Evolutionary conservation across 2,888 invertebrate species (phyloP).

Genomic region (Arge pagana): DNA sequence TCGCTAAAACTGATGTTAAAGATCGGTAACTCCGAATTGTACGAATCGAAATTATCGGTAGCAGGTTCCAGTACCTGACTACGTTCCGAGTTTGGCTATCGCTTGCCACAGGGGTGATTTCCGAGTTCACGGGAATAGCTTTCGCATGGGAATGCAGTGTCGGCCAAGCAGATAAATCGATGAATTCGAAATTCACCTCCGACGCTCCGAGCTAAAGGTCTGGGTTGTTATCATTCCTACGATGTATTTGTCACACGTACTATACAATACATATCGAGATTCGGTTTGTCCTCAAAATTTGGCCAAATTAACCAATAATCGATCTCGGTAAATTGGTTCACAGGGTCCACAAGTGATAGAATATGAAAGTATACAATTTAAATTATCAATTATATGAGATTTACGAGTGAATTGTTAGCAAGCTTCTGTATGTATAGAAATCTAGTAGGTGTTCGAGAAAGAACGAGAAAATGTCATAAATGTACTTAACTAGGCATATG

Average conservation of each 20-base stretch:
- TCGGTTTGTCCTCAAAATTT: conserved; percentile 29
- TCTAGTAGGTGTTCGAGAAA: conserved; percentile 15
- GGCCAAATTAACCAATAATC: conserved; percentile 24
- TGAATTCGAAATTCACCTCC: no score
- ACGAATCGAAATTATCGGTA: no score
- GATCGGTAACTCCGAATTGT: no score
- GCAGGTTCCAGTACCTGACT: no score
- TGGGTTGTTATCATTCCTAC: conserved; percentile 39
- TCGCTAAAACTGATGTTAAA: no score
- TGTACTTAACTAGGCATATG: conserved; percentile 31
- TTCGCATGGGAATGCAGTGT: no score
- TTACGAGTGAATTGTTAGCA: conserved; percentile 32
- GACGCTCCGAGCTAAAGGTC: no score
- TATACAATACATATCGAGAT: conserved; percentile 27
- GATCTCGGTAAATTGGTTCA: conserved; percentile 33
- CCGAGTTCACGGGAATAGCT: no score
- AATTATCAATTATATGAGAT: conserved; percentile 22
- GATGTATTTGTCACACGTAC: conserved; percentile 34
- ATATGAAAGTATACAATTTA: conserved; percentile 38
- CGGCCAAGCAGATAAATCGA: no score
- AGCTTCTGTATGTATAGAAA: conserved; percentile 44
- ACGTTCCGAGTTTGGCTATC: no score
- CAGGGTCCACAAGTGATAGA: conserved; percentile 45
- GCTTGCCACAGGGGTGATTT: no score
- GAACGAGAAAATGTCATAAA: conserved; percentile 25